Percentiles rank a stretch among this genome's conserved stretches.
Evolutionary conservation across 2,797 vertebrate species (phyloP).

Genomic region (Platyrinchus mystaceus): DNA sequence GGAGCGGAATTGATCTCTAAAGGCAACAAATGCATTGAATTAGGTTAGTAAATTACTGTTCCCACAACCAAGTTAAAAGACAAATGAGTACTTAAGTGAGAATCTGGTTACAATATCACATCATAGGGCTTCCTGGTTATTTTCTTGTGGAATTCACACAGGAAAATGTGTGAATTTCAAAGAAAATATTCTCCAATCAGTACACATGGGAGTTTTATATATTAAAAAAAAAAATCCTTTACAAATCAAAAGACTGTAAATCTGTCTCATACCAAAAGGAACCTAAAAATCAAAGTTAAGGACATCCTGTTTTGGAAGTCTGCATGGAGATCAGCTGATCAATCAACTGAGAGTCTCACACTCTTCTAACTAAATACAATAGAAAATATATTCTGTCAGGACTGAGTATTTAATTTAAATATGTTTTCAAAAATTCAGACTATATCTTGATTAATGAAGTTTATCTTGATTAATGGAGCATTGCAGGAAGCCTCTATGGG

Average conservation of each 20-base stretch:
- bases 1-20: conserved; percentile 3
- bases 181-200: not conserved
- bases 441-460: conserved; percentile 33
- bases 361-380: not conserved
- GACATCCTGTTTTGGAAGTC: not conserved
- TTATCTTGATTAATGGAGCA: conserved; percentile 38
- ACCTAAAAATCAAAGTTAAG: not conserved
- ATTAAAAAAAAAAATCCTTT: not conserved
- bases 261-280: not conserved
- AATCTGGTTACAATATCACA: conserved; percentile 55
- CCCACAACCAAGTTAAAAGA: conserved; percentile 67
- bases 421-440: not conserved
- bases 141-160: conserved; percentile 57
- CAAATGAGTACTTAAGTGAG: conserved; percentile 59
- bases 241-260: not conserved
- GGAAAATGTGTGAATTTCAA: not conserved
- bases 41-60: conserved; percentile 72
- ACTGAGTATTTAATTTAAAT: conserved; percentile 14
- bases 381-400: not conserved
- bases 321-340: not conserved
- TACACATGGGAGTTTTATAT: not conserved
- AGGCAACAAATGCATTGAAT: conserved; percentile 41
- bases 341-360: not conserved
- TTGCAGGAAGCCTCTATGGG: not conserved
- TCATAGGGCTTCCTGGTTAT: conserved; percentile 43